Evolutionary conservation across 2,888 invertebrate genomes (phyloP), one percentile per base, ranked within the genome.

Genomic region (Caenorhabditis macrosperma): DNA sequence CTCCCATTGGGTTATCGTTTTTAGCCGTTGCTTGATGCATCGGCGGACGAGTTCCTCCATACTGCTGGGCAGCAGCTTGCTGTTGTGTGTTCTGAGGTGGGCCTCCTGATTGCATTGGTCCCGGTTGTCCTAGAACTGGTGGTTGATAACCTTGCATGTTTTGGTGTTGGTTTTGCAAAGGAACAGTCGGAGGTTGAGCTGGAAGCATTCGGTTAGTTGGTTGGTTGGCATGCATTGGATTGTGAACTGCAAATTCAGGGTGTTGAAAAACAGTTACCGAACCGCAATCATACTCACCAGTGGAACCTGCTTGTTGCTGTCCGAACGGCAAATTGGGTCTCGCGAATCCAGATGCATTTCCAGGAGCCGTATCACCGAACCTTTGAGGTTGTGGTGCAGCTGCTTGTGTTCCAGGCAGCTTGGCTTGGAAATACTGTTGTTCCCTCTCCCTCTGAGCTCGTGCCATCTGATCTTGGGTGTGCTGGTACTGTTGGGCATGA

Each of bases 401-500:
- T 2, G 55, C 52, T 35, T 60, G 60, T 6, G 46, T 41, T 15
- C 35, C 26, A 35, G 55, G 72, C 38, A 54, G 4, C 41, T 72
- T 72, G 30, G 71, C 46, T 52, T 72, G 63, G 9, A 72, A 20
- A 28, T 72, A 72, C 57, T 64, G 55, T 22, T 35, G 48, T 15
- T 72, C 72, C 15, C 41, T 33, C n/a, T 74, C 74, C 17, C 48
- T 41, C 9, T 64, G 74, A 0, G 50, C 26, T n/a, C 55, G 7
- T 5, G 63, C 48, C 26, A 57, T 2, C n/a, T 74, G 74, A 9
- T 48, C 33, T 9, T 64, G 74, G 6, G 74, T 64, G 26, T 64
- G 64, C 30, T 64, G 64, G 17, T 74, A 74, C 33, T 64, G 64
- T 28, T 64, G 64, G 35, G 64, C 41, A 17, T 74, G 74, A 9